phyloP scores from a whole-genome alignment of 1,140 invertebrate genomes.

The Trissolcus basalis region DNA sequence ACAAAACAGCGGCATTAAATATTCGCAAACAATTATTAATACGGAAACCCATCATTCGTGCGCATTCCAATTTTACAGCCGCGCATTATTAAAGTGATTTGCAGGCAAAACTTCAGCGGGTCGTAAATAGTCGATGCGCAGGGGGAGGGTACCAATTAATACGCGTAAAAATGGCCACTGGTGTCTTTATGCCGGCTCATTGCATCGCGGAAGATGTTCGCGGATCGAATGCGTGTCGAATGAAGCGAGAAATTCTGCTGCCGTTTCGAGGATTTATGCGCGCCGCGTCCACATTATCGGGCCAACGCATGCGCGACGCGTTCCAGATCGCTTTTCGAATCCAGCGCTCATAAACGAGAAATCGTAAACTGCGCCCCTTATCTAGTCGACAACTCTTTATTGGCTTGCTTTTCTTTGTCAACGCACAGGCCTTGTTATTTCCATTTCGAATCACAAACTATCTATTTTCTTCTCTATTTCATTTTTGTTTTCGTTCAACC shows the following conservation, averaged over 20 bases:
- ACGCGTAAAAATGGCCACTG: slow-evolving; percentile 34
- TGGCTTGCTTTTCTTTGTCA: slow-evolving; percentile 27
- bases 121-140: slow-evolving; percentile 34
- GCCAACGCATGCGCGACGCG: slow-evolving; percentile 45
- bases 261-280: slow-evolving; percentile 52
- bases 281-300: slow-evolving; percentile 18
- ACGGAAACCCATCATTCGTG: slow-evolving; percentile 19
- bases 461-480: too few species aligned
- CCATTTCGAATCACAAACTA: too few species aligned
- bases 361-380: slow-evolving; percentile 47
- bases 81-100: slow-evolving; percentile 49
- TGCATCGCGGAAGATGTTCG: slow-evolving; percentile 28
- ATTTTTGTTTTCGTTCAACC: neutral
- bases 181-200: slow-evolving; percentile 42
- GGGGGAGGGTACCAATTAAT: slow-evolving; percentile 41
- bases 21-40: slow-evolving; percentile 40
- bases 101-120: slow-evolving; percentile 30
- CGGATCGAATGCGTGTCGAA: slow-evolving; percentile 32
- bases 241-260: slow-evolving; percentile 47
- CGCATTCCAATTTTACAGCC: slow-evolving; percentile 31
- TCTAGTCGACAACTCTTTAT: slow-evolving; percentile 38
- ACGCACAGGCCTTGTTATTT: slow-evolving; percentile 7
- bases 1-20: slow-evolving; percentile 10
- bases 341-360: slow-evolving; percentile 45
- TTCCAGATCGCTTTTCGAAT: slow-evolving; percentile 48